Evolutionary conservation across 2,113 vertebrate species (phyloP).

Genomic region (Cariama cristata): DNA sequence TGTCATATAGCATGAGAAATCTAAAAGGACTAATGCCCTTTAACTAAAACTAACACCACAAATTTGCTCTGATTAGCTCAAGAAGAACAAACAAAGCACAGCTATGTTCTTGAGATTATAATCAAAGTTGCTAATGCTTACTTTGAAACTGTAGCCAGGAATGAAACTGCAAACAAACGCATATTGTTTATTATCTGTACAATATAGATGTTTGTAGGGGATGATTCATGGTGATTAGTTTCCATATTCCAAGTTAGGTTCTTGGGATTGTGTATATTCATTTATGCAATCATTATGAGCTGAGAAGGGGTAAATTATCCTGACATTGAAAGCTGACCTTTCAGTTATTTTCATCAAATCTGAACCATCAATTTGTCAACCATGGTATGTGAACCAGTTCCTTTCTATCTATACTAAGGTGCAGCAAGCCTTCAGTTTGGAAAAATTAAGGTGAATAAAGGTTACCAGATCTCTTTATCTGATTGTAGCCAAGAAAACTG

Average conservation of each 20-base stretch:
- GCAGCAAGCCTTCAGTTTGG: constrained; percentile 6
- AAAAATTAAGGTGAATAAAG: constrained; percentile 52
- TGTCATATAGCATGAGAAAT: background rate
- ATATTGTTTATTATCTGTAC: background rate
- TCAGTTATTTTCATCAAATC: background rate
- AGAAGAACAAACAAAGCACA: background rate
- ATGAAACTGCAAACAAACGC: background rate
- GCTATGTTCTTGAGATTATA: background rate
- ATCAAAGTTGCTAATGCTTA: background rate
- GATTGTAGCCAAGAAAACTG: constrained; percentile 42
- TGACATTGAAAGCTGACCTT: background rate
- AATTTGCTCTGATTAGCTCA: background rate
- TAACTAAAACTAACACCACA: background rate
- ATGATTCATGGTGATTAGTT: background rate
- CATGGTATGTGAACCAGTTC: background rate
- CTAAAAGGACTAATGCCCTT: background rate
- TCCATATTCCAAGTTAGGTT: background rate
- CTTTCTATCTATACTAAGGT: background rate
- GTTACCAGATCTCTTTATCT: constrained; percentile 31
- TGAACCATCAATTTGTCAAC: background rate
- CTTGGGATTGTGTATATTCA: background rate
- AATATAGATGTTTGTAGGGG: background rate
- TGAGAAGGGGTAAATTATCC: background rate
- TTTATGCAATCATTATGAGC: background rate
- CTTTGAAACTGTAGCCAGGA: background rate